A percentile compares a stretch with the other conserved stretches of the same genome.
These are phyloP conservation scores for Drosophila meridiana DNA, from an alignment of 2,888 invertebrate genomes.

Conservation along the genomic window DNA sequence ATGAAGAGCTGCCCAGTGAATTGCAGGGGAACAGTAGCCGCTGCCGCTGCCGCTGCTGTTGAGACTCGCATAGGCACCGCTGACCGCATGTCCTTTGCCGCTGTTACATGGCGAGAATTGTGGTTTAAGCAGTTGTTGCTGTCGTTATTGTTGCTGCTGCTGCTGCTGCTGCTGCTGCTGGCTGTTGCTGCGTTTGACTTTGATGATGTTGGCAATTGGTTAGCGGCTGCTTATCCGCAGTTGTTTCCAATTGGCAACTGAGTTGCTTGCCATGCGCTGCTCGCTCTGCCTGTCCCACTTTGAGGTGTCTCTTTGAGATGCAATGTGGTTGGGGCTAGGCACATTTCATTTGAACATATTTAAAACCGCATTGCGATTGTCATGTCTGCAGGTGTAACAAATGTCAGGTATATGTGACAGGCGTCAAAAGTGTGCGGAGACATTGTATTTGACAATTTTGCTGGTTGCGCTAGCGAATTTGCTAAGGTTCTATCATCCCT, in stretches of 20 bases:
- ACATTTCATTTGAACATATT: not conserved
- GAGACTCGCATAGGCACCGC: constrained; percentile 43
- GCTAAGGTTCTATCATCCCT: not conserved
- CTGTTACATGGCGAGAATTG: constrained; percentile 60
- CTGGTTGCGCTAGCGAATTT: not conserved
- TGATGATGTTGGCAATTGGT: constrained; percentile 62
- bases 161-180: not conserved
- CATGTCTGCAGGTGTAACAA: not conserved
- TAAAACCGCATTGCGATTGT: not conserved
- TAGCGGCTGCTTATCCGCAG: constrained; percentile 31
- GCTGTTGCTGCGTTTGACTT: constrained; percentile 54
- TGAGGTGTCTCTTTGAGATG: not conserved
- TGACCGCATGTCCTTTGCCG: constrained; percentile 56
- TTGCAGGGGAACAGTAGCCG: constrained; percentile 16
- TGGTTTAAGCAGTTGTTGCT: constrained; percentile 40
- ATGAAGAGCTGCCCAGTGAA: constrained; percentile 70
- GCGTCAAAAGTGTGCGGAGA: not conserved
- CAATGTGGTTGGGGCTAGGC: not conserved
- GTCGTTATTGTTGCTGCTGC: constrained; percentile 24
- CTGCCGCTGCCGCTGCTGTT: constrained; percentile 4
- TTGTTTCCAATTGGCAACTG: constrained; percentile 35
- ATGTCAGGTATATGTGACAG: not conserved
- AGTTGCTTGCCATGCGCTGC: constrained; percentile 17
- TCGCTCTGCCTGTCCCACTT: constrained; percentile 8
- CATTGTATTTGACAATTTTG: not conserved